phyloP scores from a whole-genome alignment of 2,888 invertebrate genomes.

The Drosophila leonis region DNA sequence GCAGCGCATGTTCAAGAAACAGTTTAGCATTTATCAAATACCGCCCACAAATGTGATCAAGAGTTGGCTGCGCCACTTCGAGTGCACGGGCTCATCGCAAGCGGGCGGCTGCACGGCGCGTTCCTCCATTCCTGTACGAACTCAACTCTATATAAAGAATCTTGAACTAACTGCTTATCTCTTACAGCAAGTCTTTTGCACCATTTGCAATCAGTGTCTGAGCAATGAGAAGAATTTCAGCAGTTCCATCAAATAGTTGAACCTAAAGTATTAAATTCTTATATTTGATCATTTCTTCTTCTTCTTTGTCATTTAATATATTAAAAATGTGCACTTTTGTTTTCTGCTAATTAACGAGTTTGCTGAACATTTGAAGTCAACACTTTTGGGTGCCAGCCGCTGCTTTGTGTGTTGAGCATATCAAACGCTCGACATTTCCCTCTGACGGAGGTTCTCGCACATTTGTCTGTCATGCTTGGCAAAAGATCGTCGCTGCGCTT shows the following conservation, averaged over 20 bases:
- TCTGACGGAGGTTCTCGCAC: slow-evolving; percentile 30
- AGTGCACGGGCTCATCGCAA: slow-evolving; percentile 77
- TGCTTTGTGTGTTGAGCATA: slow-evolving; percentile 17
- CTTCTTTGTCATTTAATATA: slow-evolving; percentile 16
- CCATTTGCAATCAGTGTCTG: slow-evolving; percentile 75
- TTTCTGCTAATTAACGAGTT: slow-evolving; percentile 71
- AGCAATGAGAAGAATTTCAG: slow-evolving; percentile 76
- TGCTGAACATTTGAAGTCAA: slow-evolving; percentile 44
- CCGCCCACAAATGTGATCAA: slow-evolving; percentile 80
- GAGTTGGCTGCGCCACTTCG: slow-evolving; percentile 79
- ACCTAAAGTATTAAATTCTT: neutral
- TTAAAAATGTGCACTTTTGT: slow-evolving; percentile 43
- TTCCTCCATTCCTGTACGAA: slow-evolving; percentile 67
- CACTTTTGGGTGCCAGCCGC: slow-evolving; percentile 34
- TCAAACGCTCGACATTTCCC: slow-evolving; percentile 39
- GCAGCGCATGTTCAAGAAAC: slow-evolving; percentile 79
- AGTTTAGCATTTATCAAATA: slow-evolving; percentile 77
- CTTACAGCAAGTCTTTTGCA: slow-evolving; percentile 74
- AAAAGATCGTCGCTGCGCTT: slow-evolving; percentile 35
- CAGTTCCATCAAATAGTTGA: slow-evolving; percentile 53
- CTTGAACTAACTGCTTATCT: neutral
- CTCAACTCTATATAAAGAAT: neutral
- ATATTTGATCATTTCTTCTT: neutral
- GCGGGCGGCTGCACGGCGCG: slow-evolving; percentile 60
- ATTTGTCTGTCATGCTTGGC: slow-evolving; percentile 49